Evolutionary conservation across 2,113 vertebrate species (phyloP), one percentile per base, ranked within the genome.

Genomic region (Pipa parva): DNA sequence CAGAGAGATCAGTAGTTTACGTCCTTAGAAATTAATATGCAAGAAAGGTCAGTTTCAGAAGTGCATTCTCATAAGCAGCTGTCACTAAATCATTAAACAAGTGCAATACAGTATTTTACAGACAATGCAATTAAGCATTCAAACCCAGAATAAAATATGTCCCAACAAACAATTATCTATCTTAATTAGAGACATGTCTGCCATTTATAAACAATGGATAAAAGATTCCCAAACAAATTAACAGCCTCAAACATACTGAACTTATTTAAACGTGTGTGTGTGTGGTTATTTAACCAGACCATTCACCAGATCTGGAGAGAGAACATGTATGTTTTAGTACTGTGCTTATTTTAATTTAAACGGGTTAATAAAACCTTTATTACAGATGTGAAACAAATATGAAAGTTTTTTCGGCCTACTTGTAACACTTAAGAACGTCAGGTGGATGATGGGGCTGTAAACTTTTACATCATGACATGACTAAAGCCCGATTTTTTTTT

Each of bases 121-220:
- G 31, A 49, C 58, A 61, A 59, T 36, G 60, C 60, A 60, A 70
- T 24, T 28, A 60, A 60, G 66, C 66, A 54, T 61, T 70, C 25
- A 60, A 33, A n/a, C 66, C 25, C 49, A 61, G 57, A 70, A 37
- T 22, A 58, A 55, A 31, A 63, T 25, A 6, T 9, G 18, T 60
- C 59, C 8, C 21, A 51, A 50, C 2, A 72, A 81, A 75, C 64
- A 57, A 63, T 18, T 52, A 63, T 72, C 78, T 51, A 75, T 77
- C 75, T 65, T 63, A 62, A 73, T 81, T 81, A 76, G 50, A 20
- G 15, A 71, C 49, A 25, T 65, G 60, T 63, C 71, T 83, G 75
- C 72, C 76, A 78, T 66, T 29, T n/a, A 51, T 13, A 26, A 78
- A 55, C 75, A 82, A 76, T 70, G 75, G 72, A 58, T 76, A 74